Base-by-base conservation (phyloP, 2,797 vertebrate genomes). In the Darevskia nairensis region DNA sequence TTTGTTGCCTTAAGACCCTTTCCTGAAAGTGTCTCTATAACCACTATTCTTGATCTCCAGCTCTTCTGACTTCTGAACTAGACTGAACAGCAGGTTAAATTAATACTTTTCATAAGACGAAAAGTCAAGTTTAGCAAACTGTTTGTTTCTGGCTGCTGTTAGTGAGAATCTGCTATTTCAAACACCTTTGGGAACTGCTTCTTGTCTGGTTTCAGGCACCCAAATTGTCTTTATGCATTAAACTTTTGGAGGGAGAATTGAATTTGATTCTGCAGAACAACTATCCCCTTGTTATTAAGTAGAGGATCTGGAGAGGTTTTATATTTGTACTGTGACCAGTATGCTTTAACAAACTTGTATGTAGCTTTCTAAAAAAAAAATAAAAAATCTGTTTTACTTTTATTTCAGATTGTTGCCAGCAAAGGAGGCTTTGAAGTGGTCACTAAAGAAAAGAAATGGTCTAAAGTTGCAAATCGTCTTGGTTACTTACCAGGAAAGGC, bases 381-480 rank as follows among this genome's bases (percentile, higher is more conserved):
- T 13, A 32, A 35, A 72, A n/a, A 71, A 72, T 72, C 61, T 86
- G 19, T 64, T 90, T 92, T 55, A 23, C 29, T 71, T 96, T 85
- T 1, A 0, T 94, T 97, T 90, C 95, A 99, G 99, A 97, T 98
- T 68, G 99, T 99, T 93, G 98, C 98, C 74, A 98, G 97, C 25
- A 99, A 99, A 96, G 99, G 99, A 9, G 99, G 99, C 85, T 99
- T 99, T 96, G 98, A 99, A 95, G 94, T 95, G 0, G 97, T 98
- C 66, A 98, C 98, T 93, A 99, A 99, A 95, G 98, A 99, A 96
- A 99, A 99, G 96, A 97, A 97, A 29, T 99, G 99, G 99, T 98
- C 99, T 86, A 99, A 98, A 95, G 98, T 99, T 93, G 97, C 98
- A 46, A 97, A 96, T 89, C 97, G 98, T 3, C 98, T 99, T 97